Conservation (phyloP, 2,113 vertebrate genomes). For the Bufo gargarizans region DNA sequence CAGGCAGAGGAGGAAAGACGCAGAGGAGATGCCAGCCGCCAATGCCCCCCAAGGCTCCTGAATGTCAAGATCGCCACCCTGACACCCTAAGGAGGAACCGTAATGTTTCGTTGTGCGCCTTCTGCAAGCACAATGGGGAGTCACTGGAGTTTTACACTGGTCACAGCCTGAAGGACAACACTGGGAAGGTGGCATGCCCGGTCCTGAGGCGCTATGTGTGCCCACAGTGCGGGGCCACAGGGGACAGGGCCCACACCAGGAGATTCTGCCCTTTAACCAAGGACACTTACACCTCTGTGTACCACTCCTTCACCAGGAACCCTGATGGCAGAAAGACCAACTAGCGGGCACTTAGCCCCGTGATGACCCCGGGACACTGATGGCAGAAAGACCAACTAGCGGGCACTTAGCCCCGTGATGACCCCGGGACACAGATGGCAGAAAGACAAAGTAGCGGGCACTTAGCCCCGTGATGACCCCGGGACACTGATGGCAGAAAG, state of each 20-base stretch:
- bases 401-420: too few relatives aligned
- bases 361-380: neutral
- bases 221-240: conserved; percentile 82
- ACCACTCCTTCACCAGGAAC: conserved; percentile 66
- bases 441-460: too few relatives aligned
- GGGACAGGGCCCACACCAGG: conserved; percentile 79
- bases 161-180: conserved; percentile 76
- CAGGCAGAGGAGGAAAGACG: neutral
- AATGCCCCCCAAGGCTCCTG: neutral
- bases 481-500: too few relatives aligned
- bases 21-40: neutral
- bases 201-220: conserved; percentile 81
- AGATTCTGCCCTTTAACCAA: conserved; percentile 84
- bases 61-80: neutral
- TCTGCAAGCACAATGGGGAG: conserved; percentile 89
- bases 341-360: neutral
- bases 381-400: too few relatives aligned
- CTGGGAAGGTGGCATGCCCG: conserved; percentile 79
- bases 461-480: too few relatives aligned
- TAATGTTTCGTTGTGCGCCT: conserved; percentile 67
- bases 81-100: neutral
- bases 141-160: conserved; percentile 73
- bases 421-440: too few relatives aligned
- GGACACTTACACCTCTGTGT: conserved; percentile 79
- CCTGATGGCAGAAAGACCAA: conserved; percentile 46